These are phyloP conservation scores for Palythoa heliodiscus DNA, from an alignment of 92 coral and sea anemone species.

Conservation along the genomic window DNA sequence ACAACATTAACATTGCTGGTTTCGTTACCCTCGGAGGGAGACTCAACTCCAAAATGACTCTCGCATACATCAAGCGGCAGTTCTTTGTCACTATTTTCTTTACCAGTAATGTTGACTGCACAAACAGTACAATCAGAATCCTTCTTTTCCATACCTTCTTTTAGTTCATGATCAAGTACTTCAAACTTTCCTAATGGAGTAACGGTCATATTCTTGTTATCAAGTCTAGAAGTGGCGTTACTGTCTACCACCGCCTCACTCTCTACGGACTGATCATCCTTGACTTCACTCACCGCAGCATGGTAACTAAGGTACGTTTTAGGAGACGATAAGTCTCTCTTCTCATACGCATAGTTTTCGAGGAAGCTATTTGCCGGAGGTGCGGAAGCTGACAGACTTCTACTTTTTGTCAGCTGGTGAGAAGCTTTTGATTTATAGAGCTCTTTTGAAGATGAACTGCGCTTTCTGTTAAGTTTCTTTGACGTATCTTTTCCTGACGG, in stretches of 20 bases:
- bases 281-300: constrained; percentile 34
- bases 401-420: not conserved
- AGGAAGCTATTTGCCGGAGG: constrained; percentile 10
- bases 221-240: not conserved
- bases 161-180: not conserved
- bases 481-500: constrained; percentile 29
- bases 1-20: not conserved
- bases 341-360: constrained; percentile 21
- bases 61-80: constrained; percentile 23
- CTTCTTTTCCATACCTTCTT: not conserved
- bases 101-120: not conserved
- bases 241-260: not conserved
- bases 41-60: constrained; percentile 33
- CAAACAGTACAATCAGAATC: not conserved
- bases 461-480: constrained; percentile 32
- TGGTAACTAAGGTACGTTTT: constrained; percentile 81
- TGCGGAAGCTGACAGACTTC: constrained; percentile 20
- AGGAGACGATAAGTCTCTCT: constrained; percentile 25
- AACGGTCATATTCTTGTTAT: not conserved
- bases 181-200: constrained; percentile 24
- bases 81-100: not conserved
- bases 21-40: not conserved
- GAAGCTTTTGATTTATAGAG: constrained; percentile 37
- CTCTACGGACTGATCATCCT: constrained; percentile 17
- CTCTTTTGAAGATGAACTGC: constrained; percentile 49